Conservation (phyloP, 2,113 vertebrate species). For the Scatophagus argus region DNA sequence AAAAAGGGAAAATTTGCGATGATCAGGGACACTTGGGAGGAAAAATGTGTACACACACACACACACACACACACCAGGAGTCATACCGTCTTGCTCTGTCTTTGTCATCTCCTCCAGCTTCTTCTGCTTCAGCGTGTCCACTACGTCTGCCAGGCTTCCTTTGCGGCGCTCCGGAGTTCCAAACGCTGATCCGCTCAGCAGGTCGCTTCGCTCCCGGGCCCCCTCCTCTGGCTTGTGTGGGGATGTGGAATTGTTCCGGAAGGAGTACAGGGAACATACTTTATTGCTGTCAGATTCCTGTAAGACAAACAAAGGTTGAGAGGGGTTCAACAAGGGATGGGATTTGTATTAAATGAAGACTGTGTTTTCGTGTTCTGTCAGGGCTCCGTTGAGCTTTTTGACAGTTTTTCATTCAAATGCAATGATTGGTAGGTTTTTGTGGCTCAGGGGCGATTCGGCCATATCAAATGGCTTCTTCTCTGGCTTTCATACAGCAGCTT, state of each 20-base stretch:
- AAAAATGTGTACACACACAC: constrained; percentile 48
- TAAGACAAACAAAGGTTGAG: constrained; percentile 77
- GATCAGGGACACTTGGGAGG: constrained; percentile 22
- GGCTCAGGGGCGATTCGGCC: constrained; percentile 58
- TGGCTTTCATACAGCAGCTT: constrained; percentile 61
- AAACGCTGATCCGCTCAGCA: constrained; percentile 95
- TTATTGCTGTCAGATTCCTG: constrained; percentile 99
- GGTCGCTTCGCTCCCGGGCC: constrained; percentile 94
- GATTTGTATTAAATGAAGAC: constrained; percentile 64
- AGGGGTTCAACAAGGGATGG: constrained; percentile 55
- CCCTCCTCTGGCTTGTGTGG: constrained; percentile 98
- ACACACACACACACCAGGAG: constrained; percentile 43
- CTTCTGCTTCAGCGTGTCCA: constrained; percentile 99
- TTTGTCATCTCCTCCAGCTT: constrained; percentile 99
- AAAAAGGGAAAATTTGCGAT: constrained; percentile 30
- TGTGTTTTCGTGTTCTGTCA: constrained; percentile 47
- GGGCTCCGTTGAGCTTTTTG: constrained; percentile 63
- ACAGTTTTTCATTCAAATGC: constrained; percentile 68
- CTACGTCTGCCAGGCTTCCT: constrained; percentile 98
- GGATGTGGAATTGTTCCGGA: constrained; percentile 99
- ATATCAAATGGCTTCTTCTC: constrained; percentile 68
- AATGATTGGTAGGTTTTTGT: constrained; percentile 68
- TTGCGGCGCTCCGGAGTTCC: constrained; percentile 98
- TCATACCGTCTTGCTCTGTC: constrained; percentile 97
- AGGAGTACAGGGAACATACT: constrained; percentile 99